Evolutionary conservation across 2,113 vertebrate genomes (phyloP).

Genomic region (Sorex araneus): DNA sequence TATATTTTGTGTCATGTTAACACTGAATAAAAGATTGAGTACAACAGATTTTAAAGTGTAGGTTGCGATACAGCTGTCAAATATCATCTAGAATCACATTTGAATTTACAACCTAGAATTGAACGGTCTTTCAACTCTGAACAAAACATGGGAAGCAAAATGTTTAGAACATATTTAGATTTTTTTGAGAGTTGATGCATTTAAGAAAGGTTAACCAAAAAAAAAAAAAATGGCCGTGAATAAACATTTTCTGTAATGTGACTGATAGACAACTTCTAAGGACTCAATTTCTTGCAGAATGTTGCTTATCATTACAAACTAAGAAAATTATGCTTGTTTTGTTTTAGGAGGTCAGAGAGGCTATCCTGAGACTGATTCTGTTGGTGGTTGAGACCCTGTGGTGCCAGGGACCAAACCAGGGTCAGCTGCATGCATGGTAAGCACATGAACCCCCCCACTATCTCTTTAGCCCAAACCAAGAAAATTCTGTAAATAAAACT

Average conservation of each 20-base stretch:
- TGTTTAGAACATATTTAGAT: constrained; percentile 49
- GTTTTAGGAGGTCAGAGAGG: no score
- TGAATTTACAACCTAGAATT: constrained; percentile 67
- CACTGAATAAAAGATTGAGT: constrained; percentile 38
- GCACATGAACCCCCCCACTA: no score
- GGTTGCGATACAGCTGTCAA: constrained; percentile 70
- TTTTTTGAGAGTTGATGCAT: constrained; percentile 45
- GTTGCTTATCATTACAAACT: constrained; percentile 26
- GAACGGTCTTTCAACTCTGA: constrained; percentile 62
- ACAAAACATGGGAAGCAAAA: constrained; percentile 41
- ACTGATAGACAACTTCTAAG: constrained; percentile 37
- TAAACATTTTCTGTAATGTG: neutral
- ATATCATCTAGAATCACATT: constrained; percentile 66
- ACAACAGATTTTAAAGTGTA: constrained; percentile 52
- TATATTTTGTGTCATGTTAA: constrained; percentile 64
- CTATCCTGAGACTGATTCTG: no score
- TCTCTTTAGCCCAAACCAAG: no score
- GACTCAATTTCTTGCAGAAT: neutral
- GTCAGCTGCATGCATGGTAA: no score
- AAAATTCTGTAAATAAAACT: no score
- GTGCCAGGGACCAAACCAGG: no score
- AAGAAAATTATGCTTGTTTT: neutral
- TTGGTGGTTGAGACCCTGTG: no score
- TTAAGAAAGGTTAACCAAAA: constrained; percentile 33
- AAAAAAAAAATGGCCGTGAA: constrained; percentile 51